Evolutionary conservation across 30 jellyfish, hydroid and myxozoan species (phyloP), one percentile per base, ranked within the genome.

Genomic region (Pseudorhiza aurosa): DNA sequence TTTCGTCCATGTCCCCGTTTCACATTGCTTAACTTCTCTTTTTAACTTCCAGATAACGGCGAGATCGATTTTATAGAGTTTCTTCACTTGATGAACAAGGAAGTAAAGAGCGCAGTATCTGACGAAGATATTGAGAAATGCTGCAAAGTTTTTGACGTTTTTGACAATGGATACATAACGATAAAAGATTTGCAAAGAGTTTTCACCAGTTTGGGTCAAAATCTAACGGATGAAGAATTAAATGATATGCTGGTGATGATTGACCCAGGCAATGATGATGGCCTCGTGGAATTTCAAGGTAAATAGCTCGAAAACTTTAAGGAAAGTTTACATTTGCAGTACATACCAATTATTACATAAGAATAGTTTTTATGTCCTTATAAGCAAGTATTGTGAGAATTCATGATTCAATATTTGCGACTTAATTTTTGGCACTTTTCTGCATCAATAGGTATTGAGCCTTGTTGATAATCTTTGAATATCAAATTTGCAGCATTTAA

Each of bases 151-250:
- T 82, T 82, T 39, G 85, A 82, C 55, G 53, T 22, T 2, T 86
- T 68, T 10, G 87, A 71, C 12, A 32, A 68, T 27, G 94, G 94
- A 12, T 82, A 47, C 78, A 51, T 82, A 47, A 82, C 94, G 30
- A 59, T 82, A 10, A 29, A 82, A 68, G 94, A 75, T n/a, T 68
- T 82, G 74, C 75, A 82, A 36, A 44, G 83, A 69, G 94, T 82
- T 1, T 82, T 82, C 46, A 15, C 69, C 25, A 68, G 87, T 28
- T 51, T 82, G 28, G 94, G 94, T 14, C 94, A 82, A 44, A 58
- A 35, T 18, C 85, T 40, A 40, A 15, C 81, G 0, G 85, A 70
- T 14, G 80, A 45, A 28, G 94, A 82, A 58, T 30, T 82, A 73
- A 82, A 58, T 31, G 94, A 82, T 29, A 82, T 82, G 87, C 42